Percentiles rank a stretch among this genome's conserved stretches.
Evolutionary conservation across 2,888 invertebrate species (phyloP).

Genomic region (Camponotus fellah): DNA sequence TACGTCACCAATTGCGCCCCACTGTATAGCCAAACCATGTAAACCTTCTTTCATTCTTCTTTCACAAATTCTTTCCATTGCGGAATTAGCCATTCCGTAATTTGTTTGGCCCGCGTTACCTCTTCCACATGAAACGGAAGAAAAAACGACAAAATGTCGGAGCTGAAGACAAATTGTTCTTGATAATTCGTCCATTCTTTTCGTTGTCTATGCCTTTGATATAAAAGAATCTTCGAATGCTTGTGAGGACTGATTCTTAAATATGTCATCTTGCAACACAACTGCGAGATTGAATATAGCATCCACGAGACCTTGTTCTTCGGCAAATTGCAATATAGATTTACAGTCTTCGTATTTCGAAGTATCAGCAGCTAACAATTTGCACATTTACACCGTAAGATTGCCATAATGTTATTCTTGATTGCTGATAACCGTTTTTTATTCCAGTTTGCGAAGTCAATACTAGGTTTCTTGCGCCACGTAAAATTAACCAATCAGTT

Average conservation of each 20-base stretch:
- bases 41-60: background rate
- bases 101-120: conserved; percentile 88
- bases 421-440: conserved; percentile 93
- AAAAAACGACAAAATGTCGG: conserved; percentile 89
- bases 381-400: conserved; percentile 90
- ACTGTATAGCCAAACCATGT: conserved; percentile 26
- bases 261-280: conserved; percentile 88
- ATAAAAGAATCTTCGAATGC: conserved; percentile 87
- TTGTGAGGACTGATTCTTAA: conserved; percentile 86
- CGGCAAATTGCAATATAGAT: conserved; percentile 88
- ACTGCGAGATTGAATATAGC: conserved; percentile 90
- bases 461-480: conserved; percentile 93
- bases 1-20: conserved; percentile 30
- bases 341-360: conserved; percentile 90
- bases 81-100: conserved; percentile 87
- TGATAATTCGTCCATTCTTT: conserved; percentile 87
- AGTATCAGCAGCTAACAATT: conserved; percentile 90
- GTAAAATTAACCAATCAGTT: conserved; percentile 93
- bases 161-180: conserved; percentile 86
- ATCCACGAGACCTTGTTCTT: conserved; percentile 87
- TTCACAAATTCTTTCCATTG: conserved; percentile 76
- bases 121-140: conserved; percentile 86
- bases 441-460: conserved; percentile 94
- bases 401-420: conserved; percentile 90
- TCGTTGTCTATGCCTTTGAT: conserved; percentile 88